phyloP scores from a whole-genome alignment of 1,140 invertebrate genomes.

The Achatina immaculata region DNA sequence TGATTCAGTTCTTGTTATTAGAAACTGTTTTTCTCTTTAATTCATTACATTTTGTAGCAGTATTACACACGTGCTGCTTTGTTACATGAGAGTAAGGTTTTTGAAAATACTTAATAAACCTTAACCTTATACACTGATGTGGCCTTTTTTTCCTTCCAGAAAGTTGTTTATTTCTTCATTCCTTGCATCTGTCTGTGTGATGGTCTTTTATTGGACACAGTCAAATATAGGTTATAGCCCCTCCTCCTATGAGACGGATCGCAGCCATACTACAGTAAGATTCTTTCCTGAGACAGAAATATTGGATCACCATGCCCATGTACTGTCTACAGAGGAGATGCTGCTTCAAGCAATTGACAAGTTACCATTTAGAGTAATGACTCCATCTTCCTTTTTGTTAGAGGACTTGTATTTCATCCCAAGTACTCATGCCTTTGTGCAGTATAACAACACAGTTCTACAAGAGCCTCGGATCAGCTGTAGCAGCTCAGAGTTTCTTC shows the following conservation, averaged over 20 bases:
- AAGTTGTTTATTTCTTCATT: background rate
- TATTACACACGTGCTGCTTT: no score
- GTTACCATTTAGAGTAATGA: constrained; percentile 3
- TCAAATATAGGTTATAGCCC: background rate
- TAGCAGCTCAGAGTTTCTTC: background rate
- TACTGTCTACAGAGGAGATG: background rate
- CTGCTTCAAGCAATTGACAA: background rate
- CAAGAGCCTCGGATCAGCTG: background rate
- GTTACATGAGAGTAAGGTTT: no score
- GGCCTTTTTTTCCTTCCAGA: background rate
- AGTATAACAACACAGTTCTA: background rate
- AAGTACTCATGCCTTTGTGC: background rate
- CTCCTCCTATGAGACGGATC: background rate
- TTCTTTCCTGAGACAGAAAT: background rate
- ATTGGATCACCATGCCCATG: background rate
- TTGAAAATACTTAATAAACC: no score
- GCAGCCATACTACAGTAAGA: background rate
- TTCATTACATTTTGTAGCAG: no score
- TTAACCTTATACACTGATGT: no score
- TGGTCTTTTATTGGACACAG: background rate
- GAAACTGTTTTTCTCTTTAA: no score
- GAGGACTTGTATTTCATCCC: constrained; percentile 27
- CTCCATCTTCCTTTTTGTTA: constrained; percentile 8
- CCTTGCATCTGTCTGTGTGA: background rate
- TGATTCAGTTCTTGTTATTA: no score